phyloP scores from a whole-genome alignment of 1,140 invertebrate species.

The Solenopsis invicta region DNA sequence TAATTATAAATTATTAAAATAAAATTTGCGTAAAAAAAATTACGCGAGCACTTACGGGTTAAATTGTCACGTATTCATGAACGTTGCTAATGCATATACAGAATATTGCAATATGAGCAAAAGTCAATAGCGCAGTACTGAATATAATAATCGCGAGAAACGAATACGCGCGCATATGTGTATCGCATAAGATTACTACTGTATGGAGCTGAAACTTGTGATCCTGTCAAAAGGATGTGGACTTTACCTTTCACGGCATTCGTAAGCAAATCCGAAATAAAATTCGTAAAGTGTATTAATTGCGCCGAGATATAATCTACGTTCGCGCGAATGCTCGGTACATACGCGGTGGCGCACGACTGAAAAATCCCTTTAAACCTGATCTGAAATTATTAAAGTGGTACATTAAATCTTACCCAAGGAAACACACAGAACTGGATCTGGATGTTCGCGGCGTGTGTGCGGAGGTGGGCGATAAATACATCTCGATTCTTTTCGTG shows the following conservation, averaged over 20 bases:
- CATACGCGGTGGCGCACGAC: neutral
- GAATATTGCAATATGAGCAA: constrained; percentile 6
- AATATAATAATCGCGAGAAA: constrained; percentile 31
- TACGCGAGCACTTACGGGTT: neutral
- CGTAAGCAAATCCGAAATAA: constrained; percentile 4
- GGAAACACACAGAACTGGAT: constrained; percentile 20
- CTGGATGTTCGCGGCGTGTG: constrained; percentile 20
- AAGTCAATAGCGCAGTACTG: neutral
- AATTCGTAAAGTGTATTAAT: constrained; percentile 36
- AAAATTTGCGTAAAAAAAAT: too few species aligned
- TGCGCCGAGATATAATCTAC: constrained; percentile 32
- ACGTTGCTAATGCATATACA: neutral
- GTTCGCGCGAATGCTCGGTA: neutral
- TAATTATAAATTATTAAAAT: too few species aligned
- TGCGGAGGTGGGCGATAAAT: constrained; percentile 51
- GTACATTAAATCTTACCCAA: constrained; percentile 19
- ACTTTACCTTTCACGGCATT: neutral
- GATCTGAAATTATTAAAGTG: constrained; percentile 55
- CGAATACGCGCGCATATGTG: neutral
- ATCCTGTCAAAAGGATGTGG: constrained; percentile 5
- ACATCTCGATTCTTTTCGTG: constrained; percentile 17
- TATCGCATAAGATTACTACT: constrained; percentile 13
- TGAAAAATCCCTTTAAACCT: constrained; percentile 17
- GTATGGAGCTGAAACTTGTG: neutral
- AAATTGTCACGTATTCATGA: constrained; percentile 13